phyloP scores from a whole-genome alignment of 2,888 invertebrate genomes.

The Folsomia candida region DNA sequence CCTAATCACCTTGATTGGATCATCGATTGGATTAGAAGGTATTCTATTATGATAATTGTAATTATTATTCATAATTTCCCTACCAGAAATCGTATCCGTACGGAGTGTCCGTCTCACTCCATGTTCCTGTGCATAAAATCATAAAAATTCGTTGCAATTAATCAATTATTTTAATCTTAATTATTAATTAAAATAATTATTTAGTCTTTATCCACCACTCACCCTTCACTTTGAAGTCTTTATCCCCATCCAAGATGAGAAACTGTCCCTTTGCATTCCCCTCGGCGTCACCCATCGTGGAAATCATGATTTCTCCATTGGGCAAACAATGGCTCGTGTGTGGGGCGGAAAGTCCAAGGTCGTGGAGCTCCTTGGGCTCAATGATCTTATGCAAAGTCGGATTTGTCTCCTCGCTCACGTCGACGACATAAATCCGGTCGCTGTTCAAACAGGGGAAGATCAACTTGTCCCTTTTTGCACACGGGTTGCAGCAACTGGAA shows the following conservation, averaged over 20 bases:
- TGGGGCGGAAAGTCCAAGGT: conserved; percentile 68
- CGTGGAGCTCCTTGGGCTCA: conserved; percentile 74
- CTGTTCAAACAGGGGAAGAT: conserved; percentile 79
- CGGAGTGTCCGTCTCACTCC: conserved; percentile 68
- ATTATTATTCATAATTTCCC: too few relatives aligned
- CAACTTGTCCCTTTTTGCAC: conserved; percentile 66
- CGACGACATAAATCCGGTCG: conserved; percentile 78
- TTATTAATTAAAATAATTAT: conserved; percentile 2
- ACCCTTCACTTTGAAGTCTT: conserved; percentile 70
- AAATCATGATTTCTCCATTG: conserved; percentile 90
- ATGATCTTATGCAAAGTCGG: conserved; percentile 77
- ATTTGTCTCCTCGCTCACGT: conserved; percentile 68
- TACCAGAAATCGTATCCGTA: conserved; percentile 97
- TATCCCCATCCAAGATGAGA: conserved; percentile 77
- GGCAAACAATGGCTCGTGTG: conserved; percentile 94
- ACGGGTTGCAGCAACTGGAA: conserved; percentile 70
- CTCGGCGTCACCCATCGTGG: conserved; percentile 84
- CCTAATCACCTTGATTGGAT: too few relatives aligned
- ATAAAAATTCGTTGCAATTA: background rate
- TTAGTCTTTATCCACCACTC: conserved; percentile 19
- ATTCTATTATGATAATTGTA: too few relatives aligned
- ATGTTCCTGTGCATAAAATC: conserved; percentile 61
- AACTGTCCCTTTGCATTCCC: conserved; percentile 85
- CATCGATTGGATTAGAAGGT: too few relatives aligned
- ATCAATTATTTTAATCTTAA: too few relatives aligned